Evolutionary conservation across 2,113 vertebrate genomes (phyloP).

Genomic region (Acanthisitta chloris): DNA sequence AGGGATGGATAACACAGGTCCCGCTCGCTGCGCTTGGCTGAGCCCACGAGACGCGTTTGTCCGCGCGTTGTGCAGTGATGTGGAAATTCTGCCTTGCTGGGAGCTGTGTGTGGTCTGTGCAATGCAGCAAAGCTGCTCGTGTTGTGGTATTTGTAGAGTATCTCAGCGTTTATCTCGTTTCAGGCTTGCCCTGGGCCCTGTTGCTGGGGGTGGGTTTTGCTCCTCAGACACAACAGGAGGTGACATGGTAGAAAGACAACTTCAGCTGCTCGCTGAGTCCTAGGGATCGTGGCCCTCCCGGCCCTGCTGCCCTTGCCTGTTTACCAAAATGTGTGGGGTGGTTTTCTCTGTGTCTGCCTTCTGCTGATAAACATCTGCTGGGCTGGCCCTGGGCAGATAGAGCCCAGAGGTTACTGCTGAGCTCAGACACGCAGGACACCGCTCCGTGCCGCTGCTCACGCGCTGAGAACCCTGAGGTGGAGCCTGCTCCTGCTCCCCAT

Average conservation of each 20-base stretch:
- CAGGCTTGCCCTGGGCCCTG: background rate
- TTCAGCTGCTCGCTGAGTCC: background rate
- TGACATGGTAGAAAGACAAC: background rate
- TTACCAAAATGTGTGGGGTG: accelerated
- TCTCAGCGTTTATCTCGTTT: background rate
- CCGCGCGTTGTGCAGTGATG: accelerated
- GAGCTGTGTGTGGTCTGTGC: background rate
- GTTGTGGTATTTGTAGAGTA: background rate
- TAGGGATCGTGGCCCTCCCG: accelerated
- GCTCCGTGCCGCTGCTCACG: accelerated
- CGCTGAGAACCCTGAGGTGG: background rate
- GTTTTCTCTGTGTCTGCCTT: background rate
- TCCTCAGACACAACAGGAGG: accelerated
- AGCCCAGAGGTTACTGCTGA: background rate
- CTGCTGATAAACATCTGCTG: accelerated
- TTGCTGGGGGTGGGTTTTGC: background rate
- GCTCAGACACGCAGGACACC: background rate
- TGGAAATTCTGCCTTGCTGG: background rate
- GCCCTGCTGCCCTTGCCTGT: background rate
- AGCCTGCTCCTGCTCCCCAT: background rate
- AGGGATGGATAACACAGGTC: too few species aligned
- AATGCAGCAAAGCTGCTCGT: background rate
- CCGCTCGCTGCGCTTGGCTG: accelerated
- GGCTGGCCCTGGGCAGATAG: background rate
- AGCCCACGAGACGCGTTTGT: background rate